phyloP scores from a whole-genome alignment of 2,797 vertebrate genomes.

The Linurgus olivaceus region DNA sequence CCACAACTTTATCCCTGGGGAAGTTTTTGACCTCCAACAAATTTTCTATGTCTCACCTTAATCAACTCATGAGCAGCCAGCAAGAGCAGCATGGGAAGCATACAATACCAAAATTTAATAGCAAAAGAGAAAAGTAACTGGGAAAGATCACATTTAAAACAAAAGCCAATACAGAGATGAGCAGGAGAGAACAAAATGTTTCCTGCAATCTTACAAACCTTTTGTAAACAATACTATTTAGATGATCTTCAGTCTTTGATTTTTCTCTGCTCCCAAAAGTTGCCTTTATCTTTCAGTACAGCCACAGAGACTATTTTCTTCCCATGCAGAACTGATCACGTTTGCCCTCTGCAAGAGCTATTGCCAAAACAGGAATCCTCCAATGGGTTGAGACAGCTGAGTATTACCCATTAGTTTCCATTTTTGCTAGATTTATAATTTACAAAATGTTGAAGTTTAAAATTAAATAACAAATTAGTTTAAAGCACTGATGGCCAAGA shows the following conservation, averaged over 20 bases:
- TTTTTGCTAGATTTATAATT: background rate
- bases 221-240: background rate
- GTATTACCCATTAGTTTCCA: background rate
- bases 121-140: background rate
- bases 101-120: background rate
- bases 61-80: background rate
- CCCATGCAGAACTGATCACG: background rate
- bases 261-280: background rate
- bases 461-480: background rate
- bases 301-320: background rate
- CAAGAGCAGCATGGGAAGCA: background rate
- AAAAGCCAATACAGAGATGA: background rate
- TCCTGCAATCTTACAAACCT: background rate
- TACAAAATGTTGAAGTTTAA: background rate
- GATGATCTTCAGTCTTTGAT: background rate
- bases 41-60: conserved; percentile 14
- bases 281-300: background rate
- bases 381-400: background rate
- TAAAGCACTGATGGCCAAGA: background rate
- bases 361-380: background rate
- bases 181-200: background rate
- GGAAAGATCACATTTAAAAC: background rate
- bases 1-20: background rate
- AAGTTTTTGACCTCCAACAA: conserved; percentile 44
- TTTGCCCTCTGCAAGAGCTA: background rate